Conservation (phyloP, 1,140 invertebrate species). For the Drosophila dunni region DNA sequence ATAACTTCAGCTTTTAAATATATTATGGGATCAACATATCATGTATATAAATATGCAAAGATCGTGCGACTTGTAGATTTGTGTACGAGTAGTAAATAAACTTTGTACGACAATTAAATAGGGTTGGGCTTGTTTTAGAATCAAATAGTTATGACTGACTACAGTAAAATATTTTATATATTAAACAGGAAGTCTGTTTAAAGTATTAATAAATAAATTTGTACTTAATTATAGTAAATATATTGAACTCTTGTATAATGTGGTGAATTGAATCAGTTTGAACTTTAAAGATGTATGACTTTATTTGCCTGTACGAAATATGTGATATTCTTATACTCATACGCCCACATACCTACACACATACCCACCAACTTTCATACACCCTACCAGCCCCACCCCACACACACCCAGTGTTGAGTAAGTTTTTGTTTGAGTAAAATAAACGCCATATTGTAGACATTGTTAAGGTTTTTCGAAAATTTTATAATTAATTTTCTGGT, state of each 20-base stretch:
- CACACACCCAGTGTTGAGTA: slow-evolving; percentile 42
- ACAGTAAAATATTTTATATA: too few relatives aligned
- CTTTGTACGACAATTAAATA: background rate
- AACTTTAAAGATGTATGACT: slow-evolving; percentile 1
- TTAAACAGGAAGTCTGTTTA: too few relatives aligned
- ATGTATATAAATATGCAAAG: too few relatives aligned
- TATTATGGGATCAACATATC: too few relatives aligned
- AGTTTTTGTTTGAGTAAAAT: slow-evolving; percentile 80
- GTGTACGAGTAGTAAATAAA: background rate
- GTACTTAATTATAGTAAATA: background rate
- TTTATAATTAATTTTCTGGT: slow-evolving; percentile 84
- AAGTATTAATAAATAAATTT: too few relatives aligned
- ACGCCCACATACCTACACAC: slow-evolving; percentile 1
- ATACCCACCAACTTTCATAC: background rate
- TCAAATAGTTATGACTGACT: too few relatives aligned
- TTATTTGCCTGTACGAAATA: slow-evolving; percentile 44
- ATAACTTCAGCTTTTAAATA: too few relatives aligned
- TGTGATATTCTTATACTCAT: slow-evolving; percentile 7
- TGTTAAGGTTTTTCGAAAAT: slow-evolving; percentile 81
- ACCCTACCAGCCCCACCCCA: background rate
- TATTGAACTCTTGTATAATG: background rate
- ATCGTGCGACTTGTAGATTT: too few relatives aligned
- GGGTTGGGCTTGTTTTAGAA: too few relatives aligned
- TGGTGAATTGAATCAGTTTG: background rate
- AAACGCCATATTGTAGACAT: slow-evolving; percentile 81